Evolutionary conservation across 2,797 vertebrate genomes (phyloP).

Genomic region (Chiroxiphia lanceolata): DNA sequence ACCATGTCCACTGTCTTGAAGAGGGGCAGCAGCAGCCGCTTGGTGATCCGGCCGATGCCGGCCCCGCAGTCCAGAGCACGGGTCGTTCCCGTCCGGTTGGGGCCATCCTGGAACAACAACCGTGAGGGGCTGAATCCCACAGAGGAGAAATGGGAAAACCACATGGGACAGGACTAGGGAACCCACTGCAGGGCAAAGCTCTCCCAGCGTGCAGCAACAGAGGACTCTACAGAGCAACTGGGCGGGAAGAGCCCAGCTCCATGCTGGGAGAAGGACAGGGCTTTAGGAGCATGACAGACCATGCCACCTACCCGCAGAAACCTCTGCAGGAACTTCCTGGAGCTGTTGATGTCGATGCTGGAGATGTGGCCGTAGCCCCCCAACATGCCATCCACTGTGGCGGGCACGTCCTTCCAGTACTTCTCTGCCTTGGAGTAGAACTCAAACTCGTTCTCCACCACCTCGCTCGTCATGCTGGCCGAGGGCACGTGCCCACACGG

Average conservation of each 20-base stretch:
- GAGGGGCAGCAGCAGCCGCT: conserved; percentile 90
- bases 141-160: background rate
- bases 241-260: background rate
- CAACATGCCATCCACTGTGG: conserved; percentile 96
- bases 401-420: conserved; percentile 90
- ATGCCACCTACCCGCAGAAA: conserved; percentile 87
- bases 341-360: conserved; percentile 91
- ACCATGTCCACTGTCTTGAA: conserved; percentile 94
- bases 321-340: conserved; percentile 89
- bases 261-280: background rate
- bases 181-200: background rate
- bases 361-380: conserved; percentile 97
- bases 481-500: rapidly evolving
- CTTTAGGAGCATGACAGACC: background rate
- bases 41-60: conserved; percentile 93
- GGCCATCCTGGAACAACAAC: conserved; percentile 79
- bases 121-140: background rate
- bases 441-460: conserved; percentile 78
- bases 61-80: conserved; percentile 94
- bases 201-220: rapidly evolving
- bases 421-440: conserved; percentile 93
- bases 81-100: conserved; percentile 81
- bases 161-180: background rate
- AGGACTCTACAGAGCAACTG: background rate
- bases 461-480: conserved; percentile 82